Conservation (phyloP, 2,797 vertebrate genomes). For the Cyclura pinguis region DNA sequence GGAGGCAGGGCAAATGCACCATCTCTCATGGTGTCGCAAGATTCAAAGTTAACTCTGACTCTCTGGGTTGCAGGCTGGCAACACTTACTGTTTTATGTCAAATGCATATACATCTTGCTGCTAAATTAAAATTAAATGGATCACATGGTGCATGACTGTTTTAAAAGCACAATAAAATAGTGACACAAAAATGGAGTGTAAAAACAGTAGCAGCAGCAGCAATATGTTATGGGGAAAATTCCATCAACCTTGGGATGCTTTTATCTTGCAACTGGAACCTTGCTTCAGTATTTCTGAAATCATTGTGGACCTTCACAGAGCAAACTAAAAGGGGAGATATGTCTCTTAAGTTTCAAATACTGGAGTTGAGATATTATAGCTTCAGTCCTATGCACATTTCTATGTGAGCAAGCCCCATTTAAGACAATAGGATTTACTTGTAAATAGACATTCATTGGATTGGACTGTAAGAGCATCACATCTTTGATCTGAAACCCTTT, state of each 20-base stretch:
- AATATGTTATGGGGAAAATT: background rate
- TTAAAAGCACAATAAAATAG: background rate
- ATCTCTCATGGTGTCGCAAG: background rate
- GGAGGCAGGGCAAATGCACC: background rate
- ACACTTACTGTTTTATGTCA: background rate
- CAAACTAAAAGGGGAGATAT: background rate
- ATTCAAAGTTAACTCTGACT: background rate
- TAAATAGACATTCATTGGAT: background rate
- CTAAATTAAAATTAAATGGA: background rate
- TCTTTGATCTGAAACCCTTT: slow-evolving; percentile 12
- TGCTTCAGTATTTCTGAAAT: background rate
- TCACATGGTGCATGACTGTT: background rate
- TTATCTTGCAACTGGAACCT: too few relatives aligned
- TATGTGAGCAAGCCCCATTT: too few relatives aligned
- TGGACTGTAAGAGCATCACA: background rate
- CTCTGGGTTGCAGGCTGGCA: background rate
- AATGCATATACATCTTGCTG: background rate
- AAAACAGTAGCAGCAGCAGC: background rate
- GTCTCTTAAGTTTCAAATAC: background rate
- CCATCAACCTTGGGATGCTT: background rate
- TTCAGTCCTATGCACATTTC: too few relatives aligned
- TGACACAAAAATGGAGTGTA: background rate
- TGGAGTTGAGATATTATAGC: background rate
- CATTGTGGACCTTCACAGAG: background rate
- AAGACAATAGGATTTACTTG: background rate